These are phyloP conservation scores for Oophaga pumilio DNA, from an alignment of 2,113 vertebrate species.

Conservation along the genomic window DNA sequence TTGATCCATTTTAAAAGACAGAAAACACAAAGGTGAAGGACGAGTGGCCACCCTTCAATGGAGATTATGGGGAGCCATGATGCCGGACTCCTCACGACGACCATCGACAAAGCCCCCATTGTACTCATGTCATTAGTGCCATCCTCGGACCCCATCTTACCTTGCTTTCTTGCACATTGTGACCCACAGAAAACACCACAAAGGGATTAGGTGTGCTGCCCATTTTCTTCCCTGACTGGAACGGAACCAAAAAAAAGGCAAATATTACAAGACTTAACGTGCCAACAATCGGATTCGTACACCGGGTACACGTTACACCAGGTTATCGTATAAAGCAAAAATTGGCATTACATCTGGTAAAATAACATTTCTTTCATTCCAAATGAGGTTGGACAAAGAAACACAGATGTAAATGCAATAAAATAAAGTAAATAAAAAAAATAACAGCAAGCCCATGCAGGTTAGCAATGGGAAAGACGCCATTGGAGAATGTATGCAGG, in stretches of 20 bases:
- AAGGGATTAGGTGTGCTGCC: constrained; percentile 90
- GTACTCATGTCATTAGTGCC: not conserved
- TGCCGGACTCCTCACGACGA: not conserved
- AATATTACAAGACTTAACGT: not conserved
- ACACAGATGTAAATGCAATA: constrained; percentile 9
- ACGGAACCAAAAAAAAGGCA: constrained; percentile 49
- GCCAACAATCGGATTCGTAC: not conserved
- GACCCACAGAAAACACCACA: constrained; percentile 89
- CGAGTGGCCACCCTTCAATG: not conserved
- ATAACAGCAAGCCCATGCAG: constrained; percentile 34
- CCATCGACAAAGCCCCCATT: not conserved
- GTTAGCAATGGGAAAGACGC: constrained; percentile 9
- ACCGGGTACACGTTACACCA: not conserved
- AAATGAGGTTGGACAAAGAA: constrained; percentile 26
- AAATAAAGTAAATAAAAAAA: not conserved
- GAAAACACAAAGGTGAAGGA: not conserved
- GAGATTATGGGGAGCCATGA: not conserved
- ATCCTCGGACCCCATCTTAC: constrained; percentile 70
- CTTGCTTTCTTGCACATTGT: constrained; percentile 88
- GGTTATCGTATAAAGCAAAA: not conserved
- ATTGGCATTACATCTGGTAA: not conserved
- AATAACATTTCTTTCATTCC: constrained; percentile 6
- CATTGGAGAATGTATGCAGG: constrained; percentile 5
- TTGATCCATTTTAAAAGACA: not conserved
- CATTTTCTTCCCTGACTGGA: constrained; percentile 91